Evolutionary conservation across 64 coral and sea anemone genomes (phyloP).

Genomic region (Pachyseris speciosa): DNA sequence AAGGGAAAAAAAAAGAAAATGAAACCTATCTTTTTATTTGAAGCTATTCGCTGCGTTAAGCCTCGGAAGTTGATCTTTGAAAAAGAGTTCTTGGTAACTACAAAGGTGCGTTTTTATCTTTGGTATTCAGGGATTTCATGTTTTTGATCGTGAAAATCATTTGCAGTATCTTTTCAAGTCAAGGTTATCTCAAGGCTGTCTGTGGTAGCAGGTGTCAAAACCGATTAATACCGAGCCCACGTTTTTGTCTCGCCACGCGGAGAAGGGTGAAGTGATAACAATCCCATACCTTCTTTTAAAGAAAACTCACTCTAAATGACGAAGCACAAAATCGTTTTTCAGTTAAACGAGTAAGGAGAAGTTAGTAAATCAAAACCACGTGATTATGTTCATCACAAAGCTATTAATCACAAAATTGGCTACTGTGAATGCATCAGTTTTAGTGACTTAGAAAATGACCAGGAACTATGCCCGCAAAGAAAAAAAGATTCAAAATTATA

Average conservation of each 20-base stretch:
- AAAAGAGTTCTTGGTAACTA: not conserved
- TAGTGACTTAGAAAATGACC: not conserved
- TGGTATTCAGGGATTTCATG: not conserved
- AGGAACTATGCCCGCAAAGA: not conserved
- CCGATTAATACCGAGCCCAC: conserved; percentile 4
- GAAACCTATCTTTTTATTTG: not conserved
- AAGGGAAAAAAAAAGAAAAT: not conserved
- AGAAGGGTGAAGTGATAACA: not conserved
- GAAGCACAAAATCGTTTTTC: too few species aligned
- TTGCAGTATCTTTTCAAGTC: not conserved
- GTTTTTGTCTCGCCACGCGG: conserved; percentile 14
- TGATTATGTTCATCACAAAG: not conserved
- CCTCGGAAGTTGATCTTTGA: not conserved
- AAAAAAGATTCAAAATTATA: not conserved
- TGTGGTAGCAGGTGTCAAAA: not conserved
- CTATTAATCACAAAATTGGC: not conserved
- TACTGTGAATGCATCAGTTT: not conserved
- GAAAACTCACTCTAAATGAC: not conserved
- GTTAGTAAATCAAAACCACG: too few species aligned
- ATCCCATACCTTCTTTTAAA: not conserved
- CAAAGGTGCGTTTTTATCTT: not conserved
- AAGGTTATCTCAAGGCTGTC: conserved; percentile 1
- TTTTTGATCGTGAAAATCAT: not conserved
- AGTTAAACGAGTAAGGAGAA: too few species aligned
- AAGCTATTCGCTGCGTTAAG: not conserved